Evolutionary conservation across 2,797 vertebrate species (phyloP).

Genomic region (Siniperca undulata): DNA sequence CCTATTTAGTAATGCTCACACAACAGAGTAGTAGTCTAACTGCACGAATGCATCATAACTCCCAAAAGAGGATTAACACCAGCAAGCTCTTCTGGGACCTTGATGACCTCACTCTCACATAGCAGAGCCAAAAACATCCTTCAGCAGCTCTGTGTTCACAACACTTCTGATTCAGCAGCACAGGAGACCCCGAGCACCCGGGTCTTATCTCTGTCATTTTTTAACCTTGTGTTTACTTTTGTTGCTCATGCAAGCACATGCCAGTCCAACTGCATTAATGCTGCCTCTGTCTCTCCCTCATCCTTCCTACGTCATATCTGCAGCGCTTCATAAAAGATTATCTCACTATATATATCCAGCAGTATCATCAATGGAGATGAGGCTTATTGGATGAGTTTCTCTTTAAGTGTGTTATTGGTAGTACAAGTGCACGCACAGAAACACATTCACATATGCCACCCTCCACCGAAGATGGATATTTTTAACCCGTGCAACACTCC

Average conservation of each 20-base stretch:
- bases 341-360: slow-evolving; percentile 80
- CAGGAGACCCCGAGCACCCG: slow-evolving; percentile 1
- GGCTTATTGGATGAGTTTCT: slow-evolving; percentile 76
- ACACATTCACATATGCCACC: slow-evolving; percentile 33
- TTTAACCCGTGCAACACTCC: slow-evolving; percentile 56
- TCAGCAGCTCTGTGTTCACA: slow-evolving; percentile 42
- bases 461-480: slow-evolving; percentile 62
- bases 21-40: slow-evolving; percentile 72
- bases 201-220: slow-evolving; percentile 35
- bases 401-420: slow-evolving; percentile 40
- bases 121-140: slow-evolving; percentile 71
- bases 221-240: slow-evolving; percentile 48
- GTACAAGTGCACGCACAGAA: slow-evolving; percentile 11
- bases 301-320: slow-evolving; percentile 73
- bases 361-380: slow-evolving; percentile 76
- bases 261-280: slow-evolving; percentile 33
- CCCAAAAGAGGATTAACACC: slow-evolving; percentile 85
- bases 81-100: slow-evolving; percentile 77
- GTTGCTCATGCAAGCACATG: slow-evolving; percentile 11
- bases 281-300: slow-evolving; percentile 44
- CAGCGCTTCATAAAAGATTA: slow-evolving; percentile 79
- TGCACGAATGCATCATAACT: slow-evolving; percentile 80
- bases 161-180: slow-evolving; percentile 63
- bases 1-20: slow-evolving; percentile 47
- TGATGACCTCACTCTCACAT: slow-evolving; percentile 76